Evolutionary conservation across 1,140 invertebrate genomes (phyloP).

Genomic region (Drosophila lowei): DNA sequence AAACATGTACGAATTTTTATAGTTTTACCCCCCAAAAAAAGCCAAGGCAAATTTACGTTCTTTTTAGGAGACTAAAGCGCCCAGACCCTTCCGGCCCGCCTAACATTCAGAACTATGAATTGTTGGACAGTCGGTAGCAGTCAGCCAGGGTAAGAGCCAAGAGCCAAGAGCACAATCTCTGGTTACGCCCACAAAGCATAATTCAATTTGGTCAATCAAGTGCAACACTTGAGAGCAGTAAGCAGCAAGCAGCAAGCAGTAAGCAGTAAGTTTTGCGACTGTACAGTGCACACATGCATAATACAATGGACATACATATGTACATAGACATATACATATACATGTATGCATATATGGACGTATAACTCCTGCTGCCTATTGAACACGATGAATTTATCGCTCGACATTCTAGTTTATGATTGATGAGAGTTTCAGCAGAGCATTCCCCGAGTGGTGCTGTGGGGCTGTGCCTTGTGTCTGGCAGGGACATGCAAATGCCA

Average conservation of each 20-base stretch:
- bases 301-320: no score
- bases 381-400: slow-evolving; percentile 68
- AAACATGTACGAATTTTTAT: no score
- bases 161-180: slow-evolving; percentile 2
- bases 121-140: no score
- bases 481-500: slow-evolving; percentile 55
- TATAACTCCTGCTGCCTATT: slow-evolving; percentile 49
- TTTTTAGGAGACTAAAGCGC: no score
- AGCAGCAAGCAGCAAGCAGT: neutral
- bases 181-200: slow-evolving; percentile 48
- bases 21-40: no score
- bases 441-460: slow-evolving; percentile 4
- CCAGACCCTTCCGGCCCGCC: neutral
- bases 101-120: neutral
- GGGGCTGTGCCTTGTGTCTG: slow-evolving; percentile 3
- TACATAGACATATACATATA: no score
- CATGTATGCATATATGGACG: neutral
- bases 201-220: slow-evolving; percentile 71
- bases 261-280: slow-evolving; percentile 33
- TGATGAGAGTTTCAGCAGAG: slow-evolving; percentile 42
- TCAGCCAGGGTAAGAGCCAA: neutral
- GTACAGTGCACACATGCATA: neutral
- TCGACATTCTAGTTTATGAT: slow-evolving; percentile 70
- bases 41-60: neutral
- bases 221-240: slow-evolving; percentile 36